These are phyloP conservation scores for Drosophila barbarae DNA, from an alignment of 2,888 invertebrate species.

Conservation along the genomic window DNA sequence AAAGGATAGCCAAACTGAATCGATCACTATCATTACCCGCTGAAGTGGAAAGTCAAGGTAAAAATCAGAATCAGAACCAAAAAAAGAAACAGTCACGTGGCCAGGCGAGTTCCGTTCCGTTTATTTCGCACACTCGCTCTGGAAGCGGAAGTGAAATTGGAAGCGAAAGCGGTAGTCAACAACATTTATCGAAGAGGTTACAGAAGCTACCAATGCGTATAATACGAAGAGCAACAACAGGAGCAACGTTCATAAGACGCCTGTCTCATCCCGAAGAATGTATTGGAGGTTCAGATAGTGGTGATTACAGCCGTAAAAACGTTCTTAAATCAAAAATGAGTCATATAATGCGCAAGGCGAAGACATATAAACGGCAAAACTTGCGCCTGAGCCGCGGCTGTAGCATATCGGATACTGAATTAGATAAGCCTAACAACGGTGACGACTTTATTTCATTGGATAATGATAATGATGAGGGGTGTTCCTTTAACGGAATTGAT, in stretches of 20 bases:
- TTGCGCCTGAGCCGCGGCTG: conserved; percentile 81
- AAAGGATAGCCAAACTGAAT: conserved; percentile 78
- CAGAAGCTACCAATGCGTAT: conserved; percentile 71
- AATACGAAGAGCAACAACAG: conserved; percentile 60
- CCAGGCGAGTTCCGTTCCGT: conserved; percentile 66
- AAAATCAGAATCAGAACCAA: conserved; percentile 12
- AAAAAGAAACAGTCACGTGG: conserved; percentile 51
- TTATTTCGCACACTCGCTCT: conserved; percentile 55
- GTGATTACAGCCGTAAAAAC: conserved; percentile 82
- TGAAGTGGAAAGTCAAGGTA: conserved; percentile 81
- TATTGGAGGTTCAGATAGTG: not conserved
- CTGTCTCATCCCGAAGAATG: conserved; percentile 17
- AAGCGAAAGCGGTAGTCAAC: conserved; percentile 13
- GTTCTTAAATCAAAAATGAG: conserved; percentile 91
- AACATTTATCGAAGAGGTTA: conserved; percentile 66
- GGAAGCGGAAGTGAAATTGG: conserved; percentile 6
- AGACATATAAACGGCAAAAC: conserved; percentile 81
- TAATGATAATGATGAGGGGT: conserved; percentile 65
- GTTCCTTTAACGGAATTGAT: conserved; percentile 22
- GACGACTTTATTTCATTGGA: conserved; percentile 72
- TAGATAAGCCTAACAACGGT: conserved; percentile 81
- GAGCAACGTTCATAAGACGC: conserved; percentile 24
- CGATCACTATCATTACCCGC: conserved; percentile 91
- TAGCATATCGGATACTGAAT: conserved; percentile 85
- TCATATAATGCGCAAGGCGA: conserved; percentile 91